phyloP scores from a whole-genome alignment of 2,797 vertebrate genomes.

The Serranus cabrilla region DNA sequence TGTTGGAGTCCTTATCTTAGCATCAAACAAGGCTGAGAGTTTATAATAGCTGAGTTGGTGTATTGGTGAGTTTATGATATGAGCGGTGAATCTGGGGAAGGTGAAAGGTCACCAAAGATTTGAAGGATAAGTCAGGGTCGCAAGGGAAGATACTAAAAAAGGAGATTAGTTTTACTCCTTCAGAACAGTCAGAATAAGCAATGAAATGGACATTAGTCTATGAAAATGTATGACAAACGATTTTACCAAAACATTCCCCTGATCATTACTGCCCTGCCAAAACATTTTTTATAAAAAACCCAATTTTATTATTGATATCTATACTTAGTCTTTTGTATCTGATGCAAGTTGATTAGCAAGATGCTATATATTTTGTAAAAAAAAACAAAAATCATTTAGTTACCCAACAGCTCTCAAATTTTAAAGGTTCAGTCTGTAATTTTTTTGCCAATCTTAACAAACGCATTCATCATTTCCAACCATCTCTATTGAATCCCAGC shows the following conservation, averaged over 20 bases:
- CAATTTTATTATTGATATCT: conserved; percentile 6
- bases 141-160: neutral
- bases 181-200: neutral
- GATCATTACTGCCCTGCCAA: neutral
- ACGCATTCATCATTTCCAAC: neutral
- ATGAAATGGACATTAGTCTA: neutral
- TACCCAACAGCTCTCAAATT: neutral
- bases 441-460: neutral
- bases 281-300: neutral
- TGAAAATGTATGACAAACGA: neutral
- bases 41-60: conserved; percentile 2
- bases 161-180: neutral
- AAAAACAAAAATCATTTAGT: neutral
- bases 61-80: neutral
- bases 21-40: conserved; percentile 15
- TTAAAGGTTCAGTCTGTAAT: neutral
- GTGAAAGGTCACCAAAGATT: neutral
- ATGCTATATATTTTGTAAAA: conserved; percentile 14
- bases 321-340: neutral
- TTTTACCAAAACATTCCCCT: conserved; percentile 4
- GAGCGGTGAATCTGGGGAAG: neutral
- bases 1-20: conserved; percentile 20
- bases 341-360: conserved; percentile 20
- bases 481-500: neutral
- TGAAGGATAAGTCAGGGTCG: neutral